Conservation (phyloP, 2,113 vertebrate species). For the Daphoenositta chrysoptera region DNA sequence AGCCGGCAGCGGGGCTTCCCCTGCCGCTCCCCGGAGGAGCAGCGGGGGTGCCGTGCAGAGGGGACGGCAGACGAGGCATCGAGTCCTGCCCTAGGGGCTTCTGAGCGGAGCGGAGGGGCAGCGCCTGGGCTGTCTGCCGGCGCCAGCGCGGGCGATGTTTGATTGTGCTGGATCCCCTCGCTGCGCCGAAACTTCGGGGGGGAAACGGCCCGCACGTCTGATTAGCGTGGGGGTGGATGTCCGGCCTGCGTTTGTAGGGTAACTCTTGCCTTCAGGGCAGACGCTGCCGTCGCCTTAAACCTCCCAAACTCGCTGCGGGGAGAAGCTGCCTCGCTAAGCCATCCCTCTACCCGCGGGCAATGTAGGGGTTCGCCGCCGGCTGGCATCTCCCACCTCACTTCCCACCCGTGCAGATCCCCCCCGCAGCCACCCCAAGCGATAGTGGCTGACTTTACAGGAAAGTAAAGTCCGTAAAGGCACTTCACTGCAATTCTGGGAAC, state of each 20-base stretch:
- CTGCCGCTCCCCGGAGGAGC: background rate
- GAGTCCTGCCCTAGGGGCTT: background rate
- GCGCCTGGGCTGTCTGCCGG: background rate
- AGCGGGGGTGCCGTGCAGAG: background rate
- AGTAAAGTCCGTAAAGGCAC: background rate
- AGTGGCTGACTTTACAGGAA: slow-evolving; percentile 24
- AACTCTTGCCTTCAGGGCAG: background rate
- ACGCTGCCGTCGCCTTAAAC: background rate
- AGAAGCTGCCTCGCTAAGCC: background rate
- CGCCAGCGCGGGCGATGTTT: background rate
- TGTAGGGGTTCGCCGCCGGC: background rate
- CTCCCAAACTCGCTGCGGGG: background rate
- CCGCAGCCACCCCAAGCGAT: background rate
- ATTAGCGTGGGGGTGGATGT: background rate
- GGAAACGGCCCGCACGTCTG: background rate
- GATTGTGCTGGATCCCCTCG: background rate
- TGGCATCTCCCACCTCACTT: background rate
- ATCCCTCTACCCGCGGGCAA: background rate
- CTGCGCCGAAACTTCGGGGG: slow-evolving; percentile 1
- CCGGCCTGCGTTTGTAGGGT: slow-evolving; percentile 8
- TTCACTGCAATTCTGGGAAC: background rate
- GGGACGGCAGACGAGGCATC: background rate
- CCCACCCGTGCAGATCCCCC: background rate
- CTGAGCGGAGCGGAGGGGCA: background rate
- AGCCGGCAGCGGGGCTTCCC: background rate